Evolutionary conservation across 2,888 invertebrate genomes (phyloP).

Genomic region (Lepas anatifera): DNA sequence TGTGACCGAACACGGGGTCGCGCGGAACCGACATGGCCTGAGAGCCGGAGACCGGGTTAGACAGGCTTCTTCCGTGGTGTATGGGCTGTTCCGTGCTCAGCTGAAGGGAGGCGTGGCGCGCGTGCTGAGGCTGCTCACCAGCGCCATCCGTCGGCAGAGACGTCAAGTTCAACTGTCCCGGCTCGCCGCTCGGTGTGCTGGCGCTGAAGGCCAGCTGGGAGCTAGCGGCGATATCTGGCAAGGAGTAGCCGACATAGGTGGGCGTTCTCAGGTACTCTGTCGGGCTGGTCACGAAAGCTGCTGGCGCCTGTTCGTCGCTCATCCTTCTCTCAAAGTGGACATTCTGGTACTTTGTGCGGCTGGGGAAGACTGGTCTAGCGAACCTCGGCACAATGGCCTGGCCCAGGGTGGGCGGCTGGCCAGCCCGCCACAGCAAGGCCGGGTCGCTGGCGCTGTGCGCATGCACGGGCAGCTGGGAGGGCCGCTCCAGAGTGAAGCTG

Average conservation of each 20-base stretch:
- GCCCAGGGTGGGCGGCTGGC: not conserved
- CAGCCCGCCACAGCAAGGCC: not conserved
- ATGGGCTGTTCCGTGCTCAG: not conserved
- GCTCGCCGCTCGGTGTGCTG: not conserved
- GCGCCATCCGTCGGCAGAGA: not conserved
- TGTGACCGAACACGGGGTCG: conserved; percentile 3
- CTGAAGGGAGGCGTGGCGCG: conserved; percentile 1
- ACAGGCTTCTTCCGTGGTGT: not conserved
- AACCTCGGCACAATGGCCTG: conserved; percentile 4
- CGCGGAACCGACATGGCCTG: conserved; percentile 9
- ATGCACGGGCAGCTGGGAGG: not conserved
- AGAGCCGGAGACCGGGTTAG: not conserved
- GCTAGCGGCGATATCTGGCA: not conserved
- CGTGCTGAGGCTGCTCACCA: conserved; percentile 10
- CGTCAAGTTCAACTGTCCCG: not conserved
- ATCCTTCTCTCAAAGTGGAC: not conserved
- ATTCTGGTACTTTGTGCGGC: not conserved
- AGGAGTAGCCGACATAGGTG: not conserved
- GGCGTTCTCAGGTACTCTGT: conserved; percentile 1
- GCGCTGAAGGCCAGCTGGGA: not conserved
- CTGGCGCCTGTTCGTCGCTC: not conserved
- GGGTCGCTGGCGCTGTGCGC: conserved; percentile 9
- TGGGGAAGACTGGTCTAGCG: not conserved
- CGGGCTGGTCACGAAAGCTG: not conserved
- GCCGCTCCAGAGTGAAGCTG: not conserved